These are phyloP conservation scores for Anastrepha obliqua DNA, from an alignment of 1,140 invertebrate genomes.

Conservation along the genomic window DNA sequence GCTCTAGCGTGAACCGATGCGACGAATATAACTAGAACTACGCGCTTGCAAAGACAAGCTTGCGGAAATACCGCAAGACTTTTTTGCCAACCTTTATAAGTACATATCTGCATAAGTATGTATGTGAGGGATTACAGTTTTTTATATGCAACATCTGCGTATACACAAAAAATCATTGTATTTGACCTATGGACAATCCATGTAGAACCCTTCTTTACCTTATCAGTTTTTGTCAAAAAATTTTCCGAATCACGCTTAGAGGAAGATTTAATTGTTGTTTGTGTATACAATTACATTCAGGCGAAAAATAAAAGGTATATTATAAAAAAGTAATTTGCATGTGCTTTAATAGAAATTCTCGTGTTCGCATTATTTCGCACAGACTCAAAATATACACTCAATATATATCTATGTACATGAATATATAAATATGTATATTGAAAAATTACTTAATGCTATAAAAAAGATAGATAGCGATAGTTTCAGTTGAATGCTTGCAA, in stretches of 20 bases:
- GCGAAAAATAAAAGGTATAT: not conserved
- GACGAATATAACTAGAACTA: too few species aligned
- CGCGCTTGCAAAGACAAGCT: too few species aligned
- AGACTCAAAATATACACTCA: constrained; percentile 41
- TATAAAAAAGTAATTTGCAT: not conserved
- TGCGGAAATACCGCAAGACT: too few species aligned
- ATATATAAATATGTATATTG: not conserved
- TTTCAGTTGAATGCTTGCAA: too few species aligned
- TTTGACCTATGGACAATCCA: too few species aligned
- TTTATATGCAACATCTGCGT: not conserved
- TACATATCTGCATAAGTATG: too few species aligned
- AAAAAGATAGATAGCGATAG: not conserved
- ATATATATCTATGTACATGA: constrained; percentile 10
- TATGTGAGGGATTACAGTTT: too few species aligned
- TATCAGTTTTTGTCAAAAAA: too few species aligned
- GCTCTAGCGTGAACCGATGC: too few species aligned
- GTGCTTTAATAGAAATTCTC: constrained; percentile 8
- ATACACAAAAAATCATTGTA: not conserved
- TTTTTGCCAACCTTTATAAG: too few species aligned
- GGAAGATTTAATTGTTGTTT: not conserved
- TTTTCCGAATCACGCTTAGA: too few species aligned
- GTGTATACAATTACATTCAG: not conserved
- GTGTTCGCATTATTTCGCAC: constrained; percentile 25
- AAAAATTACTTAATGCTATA: not conserved
- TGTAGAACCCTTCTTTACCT: too few species aligned